Conservation (phyloP, 2,888 invertebrate species). For the Agriopis marginaria region DNA sequence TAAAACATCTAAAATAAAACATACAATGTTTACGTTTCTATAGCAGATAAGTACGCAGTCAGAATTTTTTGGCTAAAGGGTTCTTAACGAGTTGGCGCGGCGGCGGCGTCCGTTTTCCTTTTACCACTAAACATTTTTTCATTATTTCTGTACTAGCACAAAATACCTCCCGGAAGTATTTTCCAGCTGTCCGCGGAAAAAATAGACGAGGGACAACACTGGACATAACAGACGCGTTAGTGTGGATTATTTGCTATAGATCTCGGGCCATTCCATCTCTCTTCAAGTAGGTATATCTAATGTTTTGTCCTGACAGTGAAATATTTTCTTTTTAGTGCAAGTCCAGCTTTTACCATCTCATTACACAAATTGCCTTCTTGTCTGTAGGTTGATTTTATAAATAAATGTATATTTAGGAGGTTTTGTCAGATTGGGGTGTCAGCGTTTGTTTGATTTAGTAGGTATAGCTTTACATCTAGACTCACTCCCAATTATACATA, state of each 20-base stretch:
- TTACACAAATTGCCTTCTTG: slow-evolving; percentile 44
- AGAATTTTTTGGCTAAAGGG: slow-evolving; percentile 1
- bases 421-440: not conserved
- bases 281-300: slow-evolving; percentile 5
- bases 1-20: not conserved
- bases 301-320: slow-evolving; percentile 36
- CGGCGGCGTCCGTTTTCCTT: not conserved
- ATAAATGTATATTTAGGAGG: not conserved
- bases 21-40: not conserved
- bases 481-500: too few relatives aligned
- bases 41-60: not conserved
- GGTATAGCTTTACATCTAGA: too few relatives aligned
- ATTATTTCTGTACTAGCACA: not conserved
- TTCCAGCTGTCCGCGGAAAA: slow-evolving; percentile 34
- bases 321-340: slow-evolving; percentile 48
- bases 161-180: slow-evolving; percentile 17
- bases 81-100: not conserved
- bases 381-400: not conserved
- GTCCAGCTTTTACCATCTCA: slow-evolving; percentile 45
- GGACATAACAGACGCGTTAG: slow-evolving; percentile 33
- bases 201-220: slow-evolving; percentile 22
- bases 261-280: slow-evolving; percentile 24
- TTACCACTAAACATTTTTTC: slow-evolving; percentile 14
- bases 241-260: slow-evolving; percentile 30
- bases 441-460: not conserved